Percentiles rank a stretch among this genome's conserved stretches.
Evolutionary conservation across 2,888 invertebrate genomes (phyloP).

Genomic region (Tipula lateralis): DNA sequence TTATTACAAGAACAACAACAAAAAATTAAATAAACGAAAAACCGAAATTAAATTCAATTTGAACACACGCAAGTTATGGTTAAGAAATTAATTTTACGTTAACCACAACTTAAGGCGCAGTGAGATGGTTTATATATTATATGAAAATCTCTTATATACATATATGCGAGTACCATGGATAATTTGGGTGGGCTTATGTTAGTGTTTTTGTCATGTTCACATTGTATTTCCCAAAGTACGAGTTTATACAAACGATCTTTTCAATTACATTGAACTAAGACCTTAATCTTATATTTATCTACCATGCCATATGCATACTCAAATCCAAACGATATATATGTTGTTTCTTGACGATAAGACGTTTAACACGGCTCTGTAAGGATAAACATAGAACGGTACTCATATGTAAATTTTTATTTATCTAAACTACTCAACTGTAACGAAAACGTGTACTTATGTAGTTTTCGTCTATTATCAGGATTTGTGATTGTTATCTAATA

Average conservation of each 20-base stretch:
- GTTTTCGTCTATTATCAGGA: neutral
- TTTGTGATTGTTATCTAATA: neutral
- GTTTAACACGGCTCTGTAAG: neutral
- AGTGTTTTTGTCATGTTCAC: neutral
- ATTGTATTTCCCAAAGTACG: too few relatives aligned
- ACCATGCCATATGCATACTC: neutral
- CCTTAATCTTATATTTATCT: neutral
- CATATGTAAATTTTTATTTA: conserved; percentile 14
- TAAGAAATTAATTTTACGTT: neutral
- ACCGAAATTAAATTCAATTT: neutral
- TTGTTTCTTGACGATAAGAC: neutral
- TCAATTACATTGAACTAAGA: neutral
- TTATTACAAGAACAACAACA: too few relatives aligned
- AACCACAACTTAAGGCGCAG: neutral
- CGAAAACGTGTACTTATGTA: neutral
- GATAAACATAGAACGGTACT: neutral
- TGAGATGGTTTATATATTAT: neutral
- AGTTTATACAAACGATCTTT: neutral
- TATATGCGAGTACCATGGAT: neutral
- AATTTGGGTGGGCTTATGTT: neutral
- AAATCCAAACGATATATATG: neutral
- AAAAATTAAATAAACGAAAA: neutral
- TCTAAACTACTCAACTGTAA: neutral
- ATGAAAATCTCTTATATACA: neutral
- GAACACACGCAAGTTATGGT: neutral